Percentiles rank a stretch among this genome's conserved stretches.
Conservation (phyloP, 2,797 vertebrate species). For the Hephaestus fuliginosus region DNA sequence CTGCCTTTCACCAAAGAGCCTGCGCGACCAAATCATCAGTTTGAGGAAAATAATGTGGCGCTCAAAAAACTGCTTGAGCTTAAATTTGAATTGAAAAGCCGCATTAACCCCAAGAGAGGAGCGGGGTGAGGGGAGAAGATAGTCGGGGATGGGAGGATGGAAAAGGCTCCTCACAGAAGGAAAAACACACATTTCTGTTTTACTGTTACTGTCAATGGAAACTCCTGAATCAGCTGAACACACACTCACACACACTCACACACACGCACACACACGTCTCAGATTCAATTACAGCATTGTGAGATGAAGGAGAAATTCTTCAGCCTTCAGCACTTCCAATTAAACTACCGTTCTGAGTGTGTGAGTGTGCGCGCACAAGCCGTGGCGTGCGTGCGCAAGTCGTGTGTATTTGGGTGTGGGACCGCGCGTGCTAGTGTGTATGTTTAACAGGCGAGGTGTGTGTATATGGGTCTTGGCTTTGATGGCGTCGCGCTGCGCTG, state of each 20-base stretch:
- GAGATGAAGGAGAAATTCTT: conserved; percentile 86
- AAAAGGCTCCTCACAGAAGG: conserved; percentile 58
- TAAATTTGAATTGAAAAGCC: conserved; percentile 74
- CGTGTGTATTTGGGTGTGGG: conserved; percentile 50
- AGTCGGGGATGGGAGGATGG: conserved; percentile 67
- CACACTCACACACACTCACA: conserved; percentile 40
- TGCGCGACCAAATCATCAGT: conserved; percentile 46
- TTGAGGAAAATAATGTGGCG: conserved; percentile 52
- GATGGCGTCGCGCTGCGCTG: conserved; percentile 74
- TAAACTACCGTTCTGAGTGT: conserved; percentile 74
- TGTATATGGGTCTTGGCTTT: conserved; percentile 77
- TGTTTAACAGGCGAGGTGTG: conserved; percentile 79
- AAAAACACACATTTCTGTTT: conserved; percentile 79
- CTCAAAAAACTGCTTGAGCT: conserved; percentile 67
- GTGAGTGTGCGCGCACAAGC: conserved; percentile 16
- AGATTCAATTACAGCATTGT: conserved; percentile 86
- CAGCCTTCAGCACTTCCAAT: conserved; percentile 86
- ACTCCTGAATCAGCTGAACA: conserved; percentile 80
- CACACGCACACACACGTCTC: conserved; percentile 58
- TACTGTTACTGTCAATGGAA: conserved; percentile 78
- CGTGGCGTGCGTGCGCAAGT: not conserved
- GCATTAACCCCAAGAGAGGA: conserved; percentile 69
- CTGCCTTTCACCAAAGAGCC: conserved; percentile 28
- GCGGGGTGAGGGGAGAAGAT: conserved; percentile 51
- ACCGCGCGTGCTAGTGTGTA: conserved; percentile 67